Base-by-base conservation (phyloP, 2,797 vertebrate genomes). In the Epinephelus malabaricus region DNA sequence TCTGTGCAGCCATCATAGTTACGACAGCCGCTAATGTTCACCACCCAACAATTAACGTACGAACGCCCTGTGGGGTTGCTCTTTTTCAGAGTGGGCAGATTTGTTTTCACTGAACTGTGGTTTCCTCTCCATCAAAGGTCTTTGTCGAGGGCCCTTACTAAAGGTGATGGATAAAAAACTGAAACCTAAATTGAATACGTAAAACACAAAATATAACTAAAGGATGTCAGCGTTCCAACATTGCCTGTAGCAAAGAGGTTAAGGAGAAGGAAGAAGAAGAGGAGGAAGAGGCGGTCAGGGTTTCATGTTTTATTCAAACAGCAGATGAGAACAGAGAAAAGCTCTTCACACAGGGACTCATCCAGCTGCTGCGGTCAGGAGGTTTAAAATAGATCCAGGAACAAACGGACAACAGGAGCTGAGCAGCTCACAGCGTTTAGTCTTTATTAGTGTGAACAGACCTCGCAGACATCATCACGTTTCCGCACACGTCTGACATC, bases 301-400 rank as follows among this genome's bases (percentile, higher is more conserved):
- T 21, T 75, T 84, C 69, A 86, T 86, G 81, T 88, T 84, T 88
- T 79, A 86, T 86, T 86, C 73, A 88, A 23, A 2, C 27, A 2
- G 64, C 65, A 40, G 66, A 51, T 46, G 58, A 56, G 69, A 83
- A 76, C 69, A 87, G 66, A 73, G 76, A 61, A 78, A 83, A 79
- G 74, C 86, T 79, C 77, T 85, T 82, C 64, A 72, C 73, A 60
- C 68, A 61, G 67, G 51, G 73, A 62, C 11, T 69, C 54, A 56
- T 78, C 67, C 77, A 82, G 69, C 69, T 78, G 67, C 74, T 80
- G 79, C 34, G 23, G 73, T 30, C 78, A 27, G 47, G 50, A 84
- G 49, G 21, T 68, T 81, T 75, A 76, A 63, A 49, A 65, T 64
- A 78, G 73, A 79, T 47, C 61, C 67, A 53, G 62, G 27, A 55